A percentile compares a stretch with the other conserved stretches of the same genome.
Evolutionary conservation across 2,797 vertebrate species (phyloP).

Genomic region (Malurus splendens): DNA sequence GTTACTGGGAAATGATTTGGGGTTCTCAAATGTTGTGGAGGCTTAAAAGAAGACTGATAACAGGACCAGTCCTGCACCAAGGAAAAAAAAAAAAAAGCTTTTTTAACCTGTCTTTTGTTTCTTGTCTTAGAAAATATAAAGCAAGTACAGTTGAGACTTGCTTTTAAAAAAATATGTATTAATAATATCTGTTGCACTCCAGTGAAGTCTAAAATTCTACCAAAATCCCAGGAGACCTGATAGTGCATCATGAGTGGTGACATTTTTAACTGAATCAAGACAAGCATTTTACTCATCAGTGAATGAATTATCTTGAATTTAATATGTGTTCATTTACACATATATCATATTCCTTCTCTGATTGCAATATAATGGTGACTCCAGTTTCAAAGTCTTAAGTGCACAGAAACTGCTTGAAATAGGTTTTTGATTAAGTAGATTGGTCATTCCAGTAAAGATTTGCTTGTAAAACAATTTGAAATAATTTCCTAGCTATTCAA

Average conservation of each 20-base stretch:
- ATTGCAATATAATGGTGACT: not conserved
- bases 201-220: not conserved
- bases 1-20: not conserved
- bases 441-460: not conserved
- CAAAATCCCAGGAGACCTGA: not conserved
- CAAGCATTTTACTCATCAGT: not conserved
- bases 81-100: not conserved
- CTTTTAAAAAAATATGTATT: not conserved
- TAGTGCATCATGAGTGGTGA: not conserved
- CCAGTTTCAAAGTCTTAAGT: not conserved
- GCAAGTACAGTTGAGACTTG: not conserved
- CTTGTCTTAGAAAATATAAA: not conserved
- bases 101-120: not conserved
- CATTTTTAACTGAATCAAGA: not conserved
- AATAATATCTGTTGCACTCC: not conserved
- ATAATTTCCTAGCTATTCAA: not conserved
- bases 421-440: not conserved
- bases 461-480: constrained; percentile 5
- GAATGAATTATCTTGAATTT: not conserved
- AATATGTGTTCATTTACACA: not conserved
- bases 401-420: not conserved
- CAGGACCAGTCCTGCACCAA: not conserved
- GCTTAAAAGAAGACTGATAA: not conserved
- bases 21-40: not conserved
- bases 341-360: not conserved